Base-by-base conservation (phyloP, 2,888 invertebrate genomes). In the Amphipoea oculea region DNA sequence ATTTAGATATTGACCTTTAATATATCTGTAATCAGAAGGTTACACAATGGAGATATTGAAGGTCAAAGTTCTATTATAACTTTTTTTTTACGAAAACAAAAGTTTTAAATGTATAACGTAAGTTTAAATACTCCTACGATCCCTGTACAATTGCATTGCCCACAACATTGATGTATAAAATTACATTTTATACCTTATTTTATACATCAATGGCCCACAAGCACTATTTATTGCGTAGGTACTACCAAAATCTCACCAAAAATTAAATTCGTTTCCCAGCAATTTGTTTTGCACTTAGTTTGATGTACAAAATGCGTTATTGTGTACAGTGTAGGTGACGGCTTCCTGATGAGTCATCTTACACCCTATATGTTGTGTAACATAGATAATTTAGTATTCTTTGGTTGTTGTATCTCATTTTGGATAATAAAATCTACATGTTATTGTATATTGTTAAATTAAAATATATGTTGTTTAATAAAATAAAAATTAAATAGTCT, bases 351-450 rank as follows among this genome's bases (percentile, higher is more conserved):
- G 11, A 17, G n/a, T 40, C 14, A 40, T 57, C 40, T 70, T 70
- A 40, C 54, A 71, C 1, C 54, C 11, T 36, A 4, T 40, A 17
- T 54, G n/a, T 62, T 71, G 40, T 42, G 69, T 48, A 69, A 67
- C 51, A 60, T 76, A 62, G n/a, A 62, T 57, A 63, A 57, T 78
- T 72, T n/a, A 69, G 20, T 71, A 48, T 70, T 67, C 73, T 79
- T 79, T 79, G 67, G 51, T 75, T 79, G 81, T 85, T 88, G 86
- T 86, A 83, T 88, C 23, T 84, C 73, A 76, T 82, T 81, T 78
- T 73, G 78, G 20, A 23, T 63, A 81, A 23, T 60, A 29, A 62
- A 81, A 83, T 83, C 20, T 71, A 81, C 54, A 71, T 78, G 66
- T 68, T 80, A 68, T 17, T 71, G 14, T 51, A 29, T 48, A 29